Evolutionary conservation across 2,113 vertebrate genomes (phyloP).

Genomic region (Falcunculus frontatus): DNA sequence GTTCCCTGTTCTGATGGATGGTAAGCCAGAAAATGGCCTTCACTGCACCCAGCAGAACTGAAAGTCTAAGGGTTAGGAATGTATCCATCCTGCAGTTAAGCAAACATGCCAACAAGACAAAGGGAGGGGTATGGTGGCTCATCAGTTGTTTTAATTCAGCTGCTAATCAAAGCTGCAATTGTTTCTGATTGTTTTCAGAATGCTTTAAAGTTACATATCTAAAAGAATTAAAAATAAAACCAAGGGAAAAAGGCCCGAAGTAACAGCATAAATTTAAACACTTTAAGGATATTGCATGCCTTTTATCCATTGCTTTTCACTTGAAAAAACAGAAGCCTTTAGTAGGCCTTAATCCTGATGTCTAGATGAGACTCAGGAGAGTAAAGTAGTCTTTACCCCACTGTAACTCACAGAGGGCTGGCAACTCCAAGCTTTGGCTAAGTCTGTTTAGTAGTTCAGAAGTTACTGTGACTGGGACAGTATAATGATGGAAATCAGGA

Average conservation of each 20-base stretch:
- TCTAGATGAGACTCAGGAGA: background rate
- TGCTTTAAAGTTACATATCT: background rate
- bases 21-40: background rate
- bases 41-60: background rate
- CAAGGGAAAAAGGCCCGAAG: background rate
- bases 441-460: background rate
- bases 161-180: background rate
- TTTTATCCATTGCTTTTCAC: background rate
- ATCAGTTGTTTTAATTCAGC: background rate
- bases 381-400: background rate
- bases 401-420: background rate
- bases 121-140: background rate
- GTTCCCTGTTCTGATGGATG: background rate
- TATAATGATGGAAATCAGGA: background rate
- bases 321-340: background rate
- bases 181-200: background rate
- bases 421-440: background rate
- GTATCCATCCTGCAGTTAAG: background rate
- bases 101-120: background rate
- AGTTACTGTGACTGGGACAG: background rate
- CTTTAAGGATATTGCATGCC: background rate
- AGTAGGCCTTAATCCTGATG: background rate
- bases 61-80: background rate
- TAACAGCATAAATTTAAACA: background rate
- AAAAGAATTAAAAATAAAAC: background rate